phyloP scores from a whole-genome alignment of 2,113 vertebrate species.

The Synodontis membranacea region DNA sequence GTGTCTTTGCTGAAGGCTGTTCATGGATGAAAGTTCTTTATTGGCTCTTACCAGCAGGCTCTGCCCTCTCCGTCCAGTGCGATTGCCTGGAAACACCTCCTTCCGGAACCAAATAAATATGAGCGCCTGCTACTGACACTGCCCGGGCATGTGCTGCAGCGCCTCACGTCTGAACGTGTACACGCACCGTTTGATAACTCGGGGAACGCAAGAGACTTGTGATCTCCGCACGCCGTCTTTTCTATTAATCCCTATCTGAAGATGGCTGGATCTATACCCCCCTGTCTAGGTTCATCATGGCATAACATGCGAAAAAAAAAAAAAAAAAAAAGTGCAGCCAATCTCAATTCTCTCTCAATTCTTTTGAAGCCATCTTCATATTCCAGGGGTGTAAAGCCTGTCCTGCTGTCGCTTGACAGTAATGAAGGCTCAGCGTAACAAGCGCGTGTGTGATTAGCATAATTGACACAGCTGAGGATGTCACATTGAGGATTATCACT shows the following conservation, averaged over 20 bases:
- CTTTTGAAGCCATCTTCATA: constrained; percentile 42
- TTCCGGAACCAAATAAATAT: constrained; percentile 59
- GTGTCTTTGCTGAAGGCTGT: constrained; percentile 81
- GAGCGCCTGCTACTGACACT: constrained; percentile 48
- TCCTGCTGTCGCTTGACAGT: constrained; percentile 81
- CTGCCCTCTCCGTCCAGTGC: constrained; percentile 70
- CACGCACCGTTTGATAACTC: background rate
- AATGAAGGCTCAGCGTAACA: constrained; percentile 86
- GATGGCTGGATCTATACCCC: background rate
- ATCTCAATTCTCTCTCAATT: constrained; percentile 68
- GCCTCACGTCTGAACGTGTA: background rate
- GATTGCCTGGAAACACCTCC: constrained; percentile 75
- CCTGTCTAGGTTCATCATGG: constrained; percentile 3
- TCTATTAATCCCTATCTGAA: background rate
- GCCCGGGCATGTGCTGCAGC: constrained; percentile 32
- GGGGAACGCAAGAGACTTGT: background rate
- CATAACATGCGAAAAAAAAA: constrained; percentile 13
- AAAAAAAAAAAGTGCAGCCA: constrained; percentile 8
- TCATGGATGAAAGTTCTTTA: constrained; percentile 81
- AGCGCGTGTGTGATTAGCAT: constrained; percentile 86
- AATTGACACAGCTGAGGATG: constrained; percentile 81
- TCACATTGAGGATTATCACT: constrained; percentile 77
- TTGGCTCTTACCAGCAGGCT: constrained; percentile 77
- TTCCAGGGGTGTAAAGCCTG: constrained; percentile 78
- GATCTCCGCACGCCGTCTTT: background rate